Conservation (phyloP, 1,140 invertebrate genomes). For the Pygmarrhopalites habei region DNA sequence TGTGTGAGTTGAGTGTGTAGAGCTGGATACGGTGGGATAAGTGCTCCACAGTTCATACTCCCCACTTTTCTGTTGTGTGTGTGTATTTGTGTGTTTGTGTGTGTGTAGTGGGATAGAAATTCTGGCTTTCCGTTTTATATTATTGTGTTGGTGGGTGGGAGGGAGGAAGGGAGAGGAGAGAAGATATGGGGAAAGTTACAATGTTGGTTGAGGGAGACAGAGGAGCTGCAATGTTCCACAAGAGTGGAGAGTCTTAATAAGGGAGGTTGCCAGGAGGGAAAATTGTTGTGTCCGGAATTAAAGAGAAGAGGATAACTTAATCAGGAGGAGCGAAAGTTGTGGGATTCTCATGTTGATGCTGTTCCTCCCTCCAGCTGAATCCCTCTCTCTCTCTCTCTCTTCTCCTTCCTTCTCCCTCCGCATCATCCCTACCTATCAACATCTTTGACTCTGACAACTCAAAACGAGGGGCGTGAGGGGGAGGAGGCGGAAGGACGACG, state of each 20-base stretch:
- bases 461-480: too few species aligned
- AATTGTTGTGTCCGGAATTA: constrained; percentile 40
- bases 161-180: background rate
- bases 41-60: too few species aligned
- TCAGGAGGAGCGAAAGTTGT: constrained; percentile 34
- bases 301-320: constrained; percentile 39
- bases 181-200: constrained; percentile 14
- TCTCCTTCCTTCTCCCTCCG: constrained; percentile 3
- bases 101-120: background rate
- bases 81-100: too few species aligned
- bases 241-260: constrained; percentile 33
- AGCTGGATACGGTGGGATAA: too few species aligned
- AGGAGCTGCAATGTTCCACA: constrained; percentile 10
- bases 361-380: constrained; percentile 25
- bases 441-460: too few species aligned
- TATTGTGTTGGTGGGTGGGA: background rate
- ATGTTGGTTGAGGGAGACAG: background rate
- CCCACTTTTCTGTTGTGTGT: too few species aligned
- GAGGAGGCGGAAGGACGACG: too few species aligned
- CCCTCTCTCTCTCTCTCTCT: constrained; percentile 21
- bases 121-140: background rate
- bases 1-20: too few species aligned
- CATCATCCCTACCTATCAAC: background rate
- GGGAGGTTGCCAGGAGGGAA: constrained; percentile 32
- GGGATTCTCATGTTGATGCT: constrained; percentile 27